A percentile compares a stretch with the other conserved stretches of the same genome.
Conservation (phyloP, 2,888 invertebrate genomes). For the Caenorhabditis sp. region DNA sequence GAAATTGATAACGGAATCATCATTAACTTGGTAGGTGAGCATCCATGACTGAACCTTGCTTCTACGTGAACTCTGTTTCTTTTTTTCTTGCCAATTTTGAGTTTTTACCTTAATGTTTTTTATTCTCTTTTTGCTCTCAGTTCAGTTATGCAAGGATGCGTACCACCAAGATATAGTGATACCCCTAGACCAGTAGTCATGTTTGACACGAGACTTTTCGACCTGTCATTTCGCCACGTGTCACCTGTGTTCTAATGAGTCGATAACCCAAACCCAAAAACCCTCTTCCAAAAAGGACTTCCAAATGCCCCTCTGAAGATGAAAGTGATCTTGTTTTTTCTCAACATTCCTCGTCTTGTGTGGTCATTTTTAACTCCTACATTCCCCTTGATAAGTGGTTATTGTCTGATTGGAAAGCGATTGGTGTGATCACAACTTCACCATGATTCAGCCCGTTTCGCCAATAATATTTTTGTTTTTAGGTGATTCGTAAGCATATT, state of each 20-base stretch:
- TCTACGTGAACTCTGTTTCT: conserved; percentile 20
- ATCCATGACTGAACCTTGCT: conserved; percentile 29
- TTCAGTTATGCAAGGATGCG: conserved; percentile 54
- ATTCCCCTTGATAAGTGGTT: conserved; percentile 63
- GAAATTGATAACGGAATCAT: conserved; percentile 1
- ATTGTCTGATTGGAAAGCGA: conserved; percentile 63
- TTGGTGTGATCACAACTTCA: conserved; percentile 46
- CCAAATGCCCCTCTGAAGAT: conserved; percentile 31
- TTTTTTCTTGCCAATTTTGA: neutral
- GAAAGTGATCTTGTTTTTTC: conserved; percentile 24
- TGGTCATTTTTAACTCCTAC: conserved; percentile 62
- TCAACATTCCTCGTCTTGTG: conserved; percentile 45
- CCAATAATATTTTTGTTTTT: conserved; percentile 56
- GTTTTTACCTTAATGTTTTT: no score
- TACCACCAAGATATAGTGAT: conserved; percentile 30
- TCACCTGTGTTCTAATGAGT: conserved; percentile 37
- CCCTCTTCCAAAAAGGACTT: conserved; percentile 17
- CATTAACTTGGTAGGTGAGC: conserved; percentile 29
- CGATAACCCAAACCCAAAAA: conserved; percentile 34
- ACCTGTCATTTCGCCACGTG: neutral
- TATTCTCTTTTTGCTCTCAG: conserved; percentile 23
- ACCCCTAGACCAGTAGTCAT: conserved; percentile 1
- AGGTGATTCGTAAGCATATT: conserved; percentile 83
- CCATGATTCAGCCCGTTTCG: conserved; percentile 21
- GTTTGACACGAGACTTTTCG: conserved; percentile 6